These are phyloP conservation scores for Albula glossodonta DNA, from an alignment of 2,113 vertebrate species.

Conservation along the genomic window DNA sequence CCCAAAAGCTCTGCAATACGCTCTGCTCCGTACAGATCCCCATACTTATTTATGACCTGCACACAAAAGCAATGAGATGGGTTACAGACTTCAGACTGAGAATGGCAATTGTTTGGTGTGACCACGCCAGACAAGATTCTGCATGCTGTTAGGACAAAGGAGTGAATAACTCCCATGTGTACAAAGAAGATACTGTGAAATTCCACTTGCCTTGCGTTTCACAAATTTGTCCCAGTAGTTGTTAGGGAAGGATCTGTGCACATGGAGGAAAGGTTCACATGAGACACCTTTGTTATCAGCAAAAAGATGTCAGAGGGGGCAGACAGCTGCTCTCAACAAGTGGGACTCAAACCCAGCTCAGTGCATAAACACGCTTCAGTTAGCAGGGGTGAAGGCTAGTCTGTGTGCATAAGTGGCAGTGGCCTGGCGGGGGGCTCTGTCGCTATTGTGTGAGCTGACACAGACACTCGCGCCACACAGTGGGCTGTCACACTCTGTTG, in stretches of 20 bases:
- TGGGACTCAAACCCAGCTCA: not conserved
- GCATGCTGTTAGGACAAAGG: not conserved
- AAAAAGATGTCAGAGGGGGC: not conserved
- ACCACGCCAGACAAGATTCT: not conserved
- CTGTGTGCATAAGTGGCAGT: not conserved
- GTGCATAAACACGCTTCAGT: not conserved
- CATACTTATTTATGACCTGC: slow-evolving; percentile 97
- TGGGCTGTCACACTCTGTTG: not conserved
- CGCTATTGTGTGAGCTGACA: not conserved
- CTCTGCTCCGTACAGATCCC: slow-evolving; percentile 92
- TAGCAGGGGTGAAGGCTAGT: not conserved
- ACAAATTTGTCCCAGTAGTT: slow-evolving; percentile 99
- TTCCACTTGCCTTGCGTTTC: slow-evolving; percentile 87
- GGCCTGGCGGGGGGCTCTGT: not conserved
- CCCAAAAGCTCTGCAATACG: slow-evolving; percentile 95
- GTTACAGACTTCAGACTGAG: not conserved
- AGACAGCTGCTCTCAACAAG: slow-evolving; percentile 24
- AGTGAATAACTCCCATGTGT: not conserved
- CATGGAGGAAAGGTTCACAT: slow-evolving; percentile 27
- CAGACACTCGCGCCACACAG: not conserved
- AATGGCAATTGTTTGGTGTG: not conserved
- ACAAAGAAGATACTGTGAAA: not conserved
- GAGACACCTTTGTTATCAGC: not conserved
- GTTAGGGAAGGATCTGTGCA: slow-evolving; percentile 89
- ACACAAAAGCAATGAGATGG: slow-evolving; percentile 2